Evolutionary conservation across 2,113 vertebrate genomes (phyloP).

Genomic region (Sardina pilchardus): DNA sequence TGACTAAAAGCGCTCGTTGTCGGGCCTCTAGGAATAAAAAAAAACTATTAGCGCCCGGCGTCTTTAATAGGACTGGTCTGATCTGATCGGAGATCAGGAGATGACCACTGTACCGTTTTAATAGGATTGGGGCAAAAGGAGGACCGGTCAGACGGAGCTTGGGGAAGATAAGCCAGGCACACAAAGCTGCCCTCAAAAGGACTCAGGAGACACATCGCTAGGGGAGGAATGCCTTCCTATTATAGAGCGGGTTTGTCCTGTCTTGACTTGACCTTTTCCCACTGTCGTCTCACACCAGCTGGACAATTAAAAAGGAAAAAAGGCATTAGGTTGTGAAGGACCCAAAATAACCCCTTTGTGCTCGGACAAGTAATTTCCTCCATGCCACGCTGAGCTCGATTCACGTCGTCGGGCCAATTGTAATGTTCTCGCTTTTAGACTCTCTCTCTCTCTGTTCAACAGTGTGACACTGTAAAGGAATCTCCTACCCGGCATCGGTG

Average conservation of each 20-base stretch:
- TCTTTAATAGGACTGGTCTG: background rate
- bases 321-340: background rate
- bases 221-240: background rate
- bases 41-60: background rate
- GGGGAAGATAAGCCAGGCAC: background rate
- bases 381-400: background rate
- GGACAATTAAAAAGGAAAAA: background rate
- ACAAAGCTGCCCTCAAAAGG: constrained; percentile 6
- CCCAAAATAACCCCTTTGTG: background rate
- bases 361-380: background rate
- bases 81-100: background rate
- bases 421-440: background rate
- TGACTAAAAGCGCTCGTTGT: background rate
- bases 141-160: background rate
- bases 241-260: background rate
- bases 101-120: constrained; percentile 2
- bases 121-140: background rate
- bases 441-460: background rate
- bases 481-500: background rate
- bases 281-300: background rate
- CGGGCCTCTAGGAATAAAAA: background rate
- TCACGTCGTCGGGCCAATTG: background rate
- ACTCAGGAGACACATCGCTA: background rate
- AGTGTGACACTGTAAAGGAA: background rate
- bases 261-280: background rate